These are phyloP conservation scores for Eptatretus atami DNA, from an alignment of 2,797 vertebrate genomes.

Conservation along the genomic window DNA sequence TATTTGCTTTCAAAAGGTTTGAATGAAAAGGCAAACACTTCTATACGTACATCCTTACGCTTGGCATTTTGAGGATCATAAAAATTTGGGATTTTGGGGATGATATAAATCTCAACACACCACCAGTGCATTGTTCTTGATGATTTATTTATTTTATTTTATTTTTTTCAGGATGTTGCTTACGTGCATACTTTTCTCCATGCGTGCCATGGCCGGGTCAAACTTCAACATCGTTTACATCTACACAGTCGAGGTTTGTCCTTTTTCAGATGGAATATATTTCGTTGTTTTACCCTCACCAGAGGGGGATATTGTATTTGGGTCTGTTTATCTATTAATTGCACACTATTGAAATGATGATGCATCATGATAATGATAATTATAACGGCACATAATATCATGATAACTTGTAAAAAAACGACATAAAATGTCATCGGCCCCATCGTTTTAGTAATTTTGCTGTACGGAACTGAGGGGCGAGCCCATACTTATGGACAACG, in stretches of 20 bases:
- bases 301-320: neutral
- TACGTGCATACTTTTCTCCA: constrained; percentile 38
- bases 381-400: too few relatives aligned
- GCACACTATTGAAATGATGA: too few relatives aligned
- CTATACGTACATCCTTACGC: too few relatives aligned
- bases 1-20: too few relatives aligned
- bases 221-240: constrained; percentile 82
- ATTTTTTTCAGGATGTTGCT: constrained; percentile 22
- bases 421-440: too few relatives aligned
- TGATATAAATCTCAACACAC: neutral
- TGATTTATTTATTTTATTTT: too few relatives aligned
- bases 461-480: too few relatives aligned
- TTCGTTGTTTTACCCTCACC: neutral
- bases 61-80: neutral
- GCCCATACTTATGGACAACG: too few relatives aligned
- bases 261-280: accelerated
- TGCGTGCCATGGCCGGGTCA: constrained; percentile 51
- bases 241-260: constrained; percentile 63
- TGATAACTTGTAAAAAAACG: too few relatives aligned
- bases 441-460: too few relatives aligned
- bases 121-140: neutral
- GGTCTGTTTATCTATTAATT: neutral
- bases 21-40: too few relatives aligned
- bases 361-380: too few relatives aligned
- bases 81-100: neutral